A percentile compares a stretch with the other conserved stretches of the same genome.
Conservation (phyloP, 1,140 invertebrate genomes). For the Lordiphosa mommai region DNA sequence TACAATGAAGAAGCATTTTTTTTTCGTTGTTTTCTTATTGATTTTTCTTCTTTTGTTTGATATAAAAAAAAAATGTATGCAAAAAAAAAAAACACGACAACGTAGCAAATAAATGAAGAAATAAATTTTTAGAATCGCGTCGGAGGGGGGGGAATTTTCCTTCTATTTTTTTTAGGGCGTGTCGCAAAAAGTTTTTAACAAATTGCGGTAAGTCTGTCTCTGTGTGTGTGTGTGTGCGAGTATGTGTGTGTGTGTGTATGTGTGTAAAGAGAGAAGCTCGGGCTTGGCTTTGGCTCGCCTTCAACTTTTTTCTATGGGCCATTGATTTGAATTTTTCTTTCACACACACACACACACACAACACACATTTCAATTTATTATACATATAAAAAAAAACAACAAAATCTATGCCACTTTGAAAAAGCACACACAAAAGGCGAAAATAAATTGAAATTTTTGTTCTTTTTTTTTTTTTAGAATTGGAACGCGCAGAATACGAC, state of each 20-base stretch:
- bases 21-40: slow-evolving; percentile 3
- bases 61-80: too few species aligned
- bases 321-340: slow-evolving; percentile 20
- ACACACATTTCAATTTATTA: neutral
- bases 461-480: neutral
- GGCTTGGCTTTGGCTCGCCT: slow-evolving; percentile 7
- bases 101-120: neutral
- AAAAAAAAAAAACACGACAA: neutral
- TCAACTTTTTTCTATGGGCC: slow-evolving; percentile 25
- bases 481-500: too few species aligned
- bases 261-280: neutral
- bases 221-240: too few species aligned
- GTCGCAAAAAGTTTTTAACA: too few species aligned
- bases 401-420: slow-evolving; percentile 47
- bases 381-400: slow-evolving; percentile 21
- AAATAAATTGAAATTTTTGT: slow-evolving; percentile 13
- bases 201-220: too few species aligned
- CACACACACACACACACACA: neutral
- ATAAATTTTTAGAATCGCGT: too few species aligned
- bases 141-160: too few species aligned
- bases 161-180: too few species aligned
- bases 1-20: slow-evolving; percentile 6
- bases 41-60: slow-evolving; percentile 7
- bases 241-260: too few species aligned
- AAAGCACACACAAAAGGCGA: slow-evolving; percentile 31